A percentile compares a stretch with the other conserved stretches of the same genome.
Conservation (phyloP, 2,888 invertebrate genomes). For the Nomada fucata region DNA sequence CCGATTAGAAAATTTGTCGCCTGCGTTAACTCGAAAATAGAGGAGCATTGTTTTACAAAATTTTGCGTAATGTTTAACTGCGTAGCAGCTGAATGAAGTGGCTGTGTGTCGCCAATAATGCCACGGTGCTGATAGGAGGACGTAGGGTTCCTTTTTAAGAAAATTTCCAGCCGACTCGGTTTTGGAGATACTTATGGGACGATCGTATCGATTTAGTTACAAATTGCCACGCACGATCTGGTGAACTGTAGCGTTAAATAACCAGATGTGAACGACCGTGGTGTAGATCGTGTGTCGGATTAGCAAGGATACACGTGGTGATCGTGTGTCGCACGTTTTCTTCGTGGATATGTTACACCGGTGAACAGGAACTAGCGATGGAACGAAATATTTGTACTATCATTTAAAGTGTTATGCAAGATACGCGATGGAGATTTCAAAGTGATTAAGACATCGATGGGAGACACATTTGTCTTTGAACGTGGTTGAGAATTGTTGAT, state of each 20-base stretch:
- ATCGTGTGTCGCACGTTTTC: constrained; percentile 48
- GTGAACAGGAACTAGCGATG: constrained; percentile 4
- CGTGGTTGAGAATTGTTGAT: too few species aligned
- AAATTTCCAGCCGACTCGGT: too few species aligned
- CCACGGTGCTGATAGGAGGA: neutral
- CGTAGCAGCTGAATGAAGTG: too few species aligned
- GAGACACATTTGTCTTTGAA: too few species aligned
- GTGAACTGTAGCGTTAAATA: constrained; percentile 48
- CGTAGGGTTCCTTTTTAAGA: constrained; percentile 38
- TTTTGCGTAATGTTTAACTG: too few species aligned
- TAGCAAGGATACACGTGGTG: constrained; percentile 46
- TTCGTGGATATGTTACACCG: constrained; percentile 22
- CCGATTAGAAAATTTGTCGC: constrained; percentile 30
- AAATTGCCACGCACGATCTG: constrained; percentile 51
- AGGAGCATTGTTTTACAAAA: neutral
- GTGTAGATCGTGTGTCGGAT: constrained; percentile 47
- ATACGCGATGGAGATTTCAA: neutral
- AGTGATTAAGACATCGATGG: too few species aligned
- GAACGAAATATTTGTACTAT: neutral
- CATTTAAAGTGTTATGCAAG: neutral
- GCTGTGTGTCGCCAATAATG: neutral
- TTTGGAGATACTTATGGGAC: neutral
- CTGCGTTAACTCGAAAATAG: neutral
- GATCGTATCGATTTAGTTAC: constrained; percentile 59
- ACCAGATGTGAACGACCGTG: constrained; percentile 31